Conservation (phyloP, 2,888 invertebrate species). For the Anoncus sp. region DNA sequence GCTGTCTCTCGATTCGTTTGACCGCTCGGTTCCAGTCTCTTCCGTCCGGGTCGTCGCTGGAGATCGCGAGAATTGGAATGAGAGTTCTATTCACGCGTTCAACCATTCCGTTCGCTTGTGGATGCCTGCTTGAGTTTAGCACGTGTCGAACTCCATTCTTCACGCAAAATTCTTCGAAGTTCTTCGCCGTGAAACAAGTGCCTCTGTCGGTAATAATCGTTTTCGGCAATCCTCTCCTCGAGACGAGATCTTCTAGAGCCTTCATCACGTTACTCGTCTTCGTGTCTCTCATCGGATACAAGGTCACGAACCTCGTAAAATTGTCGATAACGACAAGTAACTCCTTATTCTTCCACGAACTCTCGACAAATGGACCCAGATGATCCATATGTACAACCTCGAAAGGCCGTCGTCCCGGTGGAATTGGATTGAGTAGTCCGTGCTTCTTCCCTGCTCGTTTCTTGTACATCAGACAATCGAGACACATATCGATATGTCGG, state of each 20-base stretch:
- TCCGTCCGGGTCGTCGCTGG: conserved; percentile 26
- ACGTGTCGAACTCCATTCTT: conserved; percentile 41
- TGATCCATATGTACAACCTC: conserved; percentile 26
- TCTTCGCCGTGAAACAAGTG: conserved; percentile 52
- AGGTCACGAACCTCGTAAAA: conserved; percentile 36
- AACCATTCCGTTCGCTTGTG: conserved; percentile 55
- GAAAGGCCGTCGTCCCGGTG: conserved; percentile 21
- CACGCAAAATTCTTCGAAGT: conserved; percentile 5
- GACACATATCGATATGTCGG: conserved; percentile 25
- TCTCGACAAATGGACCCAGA: conserved; percentile 17
- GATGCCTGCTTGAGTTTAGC: conserved; percentile 55
- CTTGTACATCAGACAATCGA: conserved; percentile 14
- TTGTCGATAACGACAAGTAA: conserved; percentile 44
- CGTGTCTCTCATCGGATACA: conserved; percentile 24
- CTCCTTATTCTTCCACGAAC: conserved; percentile 10
- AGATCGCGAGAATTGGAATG: conserved; percentile 45
- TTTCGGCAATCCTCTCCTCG: conserved; percentile 10
- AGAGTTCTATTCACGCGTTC: conserved; percentile 49
- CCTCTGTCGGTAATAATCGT: conserved; percentile 52
- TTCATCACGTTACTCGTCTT: conserved; percentile 30
- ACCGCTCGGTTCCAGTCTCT: conserved; percentile 29
- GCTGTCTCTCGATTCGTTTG: conserved; percentile 49
- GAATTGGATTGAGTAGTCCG: conserved; percentile 23
- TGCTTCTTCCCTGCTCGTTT: conserved; percentile 9
- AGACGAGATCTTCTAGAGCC: conserved; percentile 50